These are phyloP conservation scores for Hydrocynus forskahlii DNA, from an alignment of 2,797 vertebrate species.

Conservation along the genomic window DNA sequence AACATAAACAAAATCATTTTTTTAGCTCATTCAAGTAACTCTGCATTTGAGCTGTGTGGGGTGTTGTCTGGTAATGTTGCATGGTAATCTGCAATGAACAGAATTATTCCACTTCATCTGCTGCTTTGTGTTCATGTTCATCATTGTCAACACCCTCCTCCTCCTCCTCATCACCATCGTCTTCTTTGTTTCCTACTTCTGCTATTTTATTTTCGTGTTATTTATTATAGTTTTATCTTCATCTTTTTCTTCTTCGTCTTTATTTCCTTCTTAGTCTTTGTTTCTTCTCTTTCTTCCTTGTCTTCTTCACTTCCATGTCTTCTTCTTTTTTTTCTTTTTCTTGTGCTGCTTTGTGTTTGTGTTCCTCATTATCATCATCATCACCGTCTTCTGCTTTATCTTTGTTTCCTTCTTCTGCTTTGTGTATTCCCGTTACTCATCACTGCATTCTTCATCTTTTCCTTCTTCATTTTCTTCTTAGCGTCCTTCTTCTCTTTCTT, in stretches of 20 bases:
- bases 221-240: too few species aligned
- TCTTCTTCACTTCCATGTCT: too few species aligned
- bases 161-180: too few species aligned
- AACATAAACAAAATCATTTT: background rate
- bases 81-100: too few species aligned
- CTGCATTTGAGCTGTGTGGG: background rate
- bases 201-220: too few species aligned
- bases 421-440: background rate
- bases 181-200: too few species aligned
- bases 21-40: background rate
- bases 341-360: background rate
- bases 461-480: background rate
- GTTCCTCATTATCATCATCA: background rate
- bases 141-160: too few species aligned
- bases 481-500: background rate
- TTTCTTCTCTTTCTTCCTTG: background rate
- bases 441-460: background rate
- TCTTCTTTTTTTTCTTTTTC: background rate
- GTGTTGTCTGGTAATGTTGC: background rate
- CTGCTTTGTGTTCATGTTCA: too few species aligned
- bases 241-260: too few species aligned
- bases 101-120: too few species aligned
- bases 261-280: background rate
- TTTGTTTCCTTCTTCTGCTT: background rate
- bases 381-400: background rate